Percentiles rank a stretch among this genome's conserved stretches.
Evolutionary conservation across 1,140 invertebrate species (phyloP).

Genomic region (Achroia grisella): DNA sequence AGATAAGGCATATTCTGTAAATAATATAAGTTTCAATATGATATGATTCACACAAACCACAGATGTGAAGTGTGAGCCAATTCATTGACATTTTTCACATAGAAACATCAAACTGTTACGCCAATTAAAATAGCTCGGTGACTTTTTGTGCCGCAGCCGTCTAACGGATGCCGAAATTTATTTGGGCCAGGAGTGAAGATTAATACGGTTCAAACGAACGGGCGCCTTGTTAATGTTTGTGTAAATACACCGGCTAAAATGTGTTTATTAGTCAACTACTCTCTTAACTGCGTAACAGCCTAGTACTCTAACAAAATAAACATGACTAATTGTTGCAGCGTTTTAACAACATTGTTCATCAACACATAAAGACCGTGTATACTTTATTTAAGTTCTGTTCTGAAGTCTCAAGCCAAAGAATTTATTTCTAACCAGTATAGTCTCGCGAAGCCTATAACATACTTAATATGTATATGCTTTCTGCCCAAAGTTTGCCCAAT

Average conservation of each 20-base stretch:
- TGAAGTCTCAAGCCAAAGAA: too few species aligned
- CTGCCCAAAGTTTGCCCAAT: too few species aligned
- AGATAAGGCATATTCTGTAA: too few species aligned
- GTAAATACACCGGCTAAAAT: constrained; percentile 47
- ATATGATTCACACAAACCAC: not conserved
- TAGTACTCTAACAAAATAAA: constrained; percentile 48
- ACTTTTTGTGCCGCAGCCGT: constrained; percentile 45
- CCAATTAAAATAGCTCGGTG: constrained; percentile 68
- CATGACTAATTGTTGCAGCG: constrained; percentile 45
- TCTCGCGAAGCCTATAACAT: too few species aligned
- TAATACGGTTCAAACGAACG: constrained; percentile 54
- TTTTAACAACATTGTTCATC: constrained; percentile 22
- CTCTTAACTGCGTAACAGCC: constrained; percentile 16
- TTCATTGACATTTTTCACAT: constrained; percentile 51
- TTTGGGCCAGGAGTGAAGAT: constrained; percentile 50
- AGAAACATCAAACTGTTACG: constrained; percentile 53
- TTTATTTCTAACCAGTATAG: too few species aligned
- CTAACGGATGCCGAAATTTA: constrained; percentile 52
- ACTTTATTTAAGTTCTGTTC: too few species aligned
- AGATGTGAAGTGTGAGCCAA: constrained; percentile 30
- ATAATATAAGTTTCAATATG: too few species aligned
- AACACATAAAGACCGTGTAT: too few species aligned
- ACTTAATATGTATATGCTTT: too few species aligned
- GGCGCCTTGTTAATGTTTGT: constrained; percentile 41
- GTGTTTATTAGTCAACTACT: constrained; percentile 51